phyloP scores from a whole-genome alignment of 2,888 invertebrate genomes.

The Nomada fabriciana region DNA sequence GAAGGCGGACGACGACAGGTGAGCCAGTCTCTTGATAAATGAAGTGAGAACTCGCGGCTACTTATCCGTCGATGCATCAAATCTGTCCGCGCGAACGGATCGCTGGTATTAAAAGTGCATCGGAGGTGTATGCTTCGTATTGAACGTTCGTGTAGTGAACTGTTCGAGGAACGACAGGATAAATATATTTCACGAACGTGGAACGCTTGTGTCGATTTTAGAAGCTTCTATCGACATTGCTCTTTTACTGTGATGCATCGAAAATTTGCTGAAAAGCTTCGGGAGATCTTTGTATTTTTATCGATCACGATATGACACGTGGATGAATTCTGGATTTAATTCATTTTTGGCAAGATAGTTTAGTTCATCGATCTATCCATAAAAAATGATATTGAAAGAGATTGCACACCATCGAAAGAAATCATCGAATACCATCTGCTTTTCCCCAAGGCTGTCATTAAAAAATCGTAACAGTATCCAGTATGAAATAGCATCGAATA shows the following conservation, averaged over 20 bases:
- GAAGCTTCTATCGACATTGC: neutral
- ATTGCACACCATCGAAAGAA: neutral
- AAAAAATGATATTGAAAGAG: neutral
- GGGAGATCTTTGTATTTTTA: too few relatives aligned
- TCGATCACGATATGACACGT: too few relatives aligned
- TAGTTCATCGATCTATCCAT: too few relatives aligned
- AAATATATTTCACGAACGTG: constrained; percentile 13
- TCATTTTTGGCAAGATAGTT: too few relatives aligned
- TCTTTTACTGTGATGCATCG: neutral
- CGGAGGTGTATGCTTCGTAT: constrained; percentile 55
- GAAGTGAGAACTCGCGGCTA: constrained; percentile 78
- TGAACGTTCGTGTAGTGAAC: neutral
- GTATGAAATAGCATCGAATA: neutral
- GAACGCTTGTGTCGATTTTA: neutral
- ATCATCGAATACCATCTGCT: neutral
- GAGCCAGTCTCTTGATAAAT: constrained; percentile 76
- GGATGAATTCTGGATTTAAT: too few relatives aligned
- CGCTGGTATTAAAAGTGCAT: constrained; percentile 68
- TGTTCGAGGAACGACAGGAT: constrained; percentile 1
- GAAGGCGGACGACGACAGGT: constrained; percentile 73
- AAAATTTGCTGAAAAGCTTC: neutral
- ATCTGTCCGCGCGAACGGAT: constrained; percentile 70
- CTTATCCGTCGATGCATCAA: constrained; percentile 79
- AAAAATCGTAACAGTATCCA: neutral
- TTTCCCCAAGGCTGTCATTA: neutral